Percentiles rank a stretch among this genome's conserved stretches.
Conservation (phyloP, 2,113 vertebrate genomes). For the Notarius lentiginosus region DNA sequence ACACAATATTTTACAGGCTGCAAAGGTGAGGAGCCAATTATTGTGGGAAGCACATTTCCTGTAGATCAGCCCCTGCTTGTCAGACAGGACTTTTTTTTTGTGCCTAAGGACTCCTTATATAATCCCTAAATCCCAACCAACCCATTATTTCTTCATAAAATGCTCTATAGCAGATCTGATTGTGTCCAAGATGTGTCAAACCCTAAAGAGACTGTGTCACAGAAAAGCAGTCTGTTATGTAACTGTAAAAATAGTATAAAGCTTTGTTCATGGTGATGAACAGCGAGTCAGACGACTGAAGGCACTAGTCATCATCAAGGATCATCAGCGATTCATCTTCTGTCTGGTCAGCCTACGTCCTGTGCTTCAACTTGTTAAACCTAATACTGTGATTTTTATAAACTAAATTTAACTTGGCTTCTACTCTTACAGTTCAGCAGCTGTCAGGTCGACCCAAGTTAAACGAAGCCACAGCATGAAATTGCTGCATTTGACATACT, state of each 20-base stretch:
- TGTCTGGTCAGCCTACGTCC: neutral
- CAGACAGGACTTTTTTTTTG: neutral
- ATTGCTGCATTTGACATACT: neutral
- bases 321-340: neutral
- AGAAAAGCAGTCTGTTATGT: neutral
- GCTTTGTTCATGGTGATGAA: neutral
- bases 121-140: neutral
- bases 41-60: neutral
- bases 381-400: neutral
- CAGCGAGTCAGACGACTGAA: neutral
- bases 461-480: neutral
- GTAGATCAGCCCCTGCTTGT: neutral
- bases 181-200: neutral
- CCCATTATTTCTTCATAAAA: neutral
- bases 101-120: neutral
- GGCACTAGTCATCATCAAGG: constrained; percentile 6
- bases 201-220: neutral
- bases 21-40: neutral
- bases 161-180: neutral
- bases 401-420: neutral
- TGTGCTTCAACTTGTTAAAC: constrained; percentile 4
- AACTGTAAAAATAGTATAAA: neutral
- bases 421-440: neutral
- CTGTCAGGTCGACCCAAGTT: neutral
- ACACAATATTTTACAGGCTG: neutral